Evolutionary conservation across 2,888 invertebrate species (phyloP), one percentile per base, ranked within the genome.

Genomic region (Podabrus alpinus): DNA sequence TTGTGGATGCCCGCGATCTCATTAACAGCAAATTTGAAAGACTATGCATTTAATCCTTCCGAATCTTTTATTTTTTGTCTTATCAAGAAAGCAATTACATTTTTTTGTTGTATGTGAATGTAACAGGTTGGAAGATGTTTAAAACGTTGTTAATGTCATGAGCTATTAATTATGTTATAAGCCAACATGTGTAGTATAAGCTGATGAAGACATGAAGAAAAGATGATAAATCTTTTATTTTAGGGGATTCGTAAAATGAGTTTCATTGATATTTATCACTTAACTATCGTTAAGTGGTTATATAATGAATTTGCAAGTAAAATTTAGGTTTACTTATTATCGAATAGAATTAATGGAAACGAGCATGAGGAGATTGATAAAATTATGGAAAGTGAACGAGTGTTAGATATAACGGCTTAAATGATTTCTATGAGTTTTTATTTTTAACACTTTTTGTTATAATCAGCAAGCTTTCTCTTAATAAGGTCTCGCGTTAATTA

Each of bases 401-500:
- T 45, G 45, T 45, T 45, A 45, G 45, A n/a, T 45, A 45, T 45
- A 45, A 45, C 45, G n/a, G n/a, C 45, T 13, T 45, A 45, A 45
- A 45, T 45, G 45, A 45, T 45, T 64, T 64, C 21, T 17, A 19
- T 21, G 62, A n/a, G 62, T 17, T 15, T 64, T 64, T 64, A n/a
- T 64, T 66, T 21, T 21, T 25, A 24, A 66, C 15, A 29, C n/a
- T 67, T 16, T 67, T 67, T 67, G 25, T 21, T 61, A 69, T 60
- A 69, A 69, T 71, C 15, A 64, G 17, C 11, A 15, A 25, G 29
- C 70, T 71, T 71, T 71, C 70, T 71, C 64, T 64, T 71, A 71
- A 71, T 71, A 71, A 71, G 64, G 70, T 71, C 29, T 25, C 64
- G 70, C 64, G 64, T 66, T 71, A 71, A 71, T 71, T 71, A 71